These are phyloP conservation scores for Eupithecia subumbrata DNA, from an alignment of 2,888 invertebrate genomes.

Conservation along the genomic window DNA sequence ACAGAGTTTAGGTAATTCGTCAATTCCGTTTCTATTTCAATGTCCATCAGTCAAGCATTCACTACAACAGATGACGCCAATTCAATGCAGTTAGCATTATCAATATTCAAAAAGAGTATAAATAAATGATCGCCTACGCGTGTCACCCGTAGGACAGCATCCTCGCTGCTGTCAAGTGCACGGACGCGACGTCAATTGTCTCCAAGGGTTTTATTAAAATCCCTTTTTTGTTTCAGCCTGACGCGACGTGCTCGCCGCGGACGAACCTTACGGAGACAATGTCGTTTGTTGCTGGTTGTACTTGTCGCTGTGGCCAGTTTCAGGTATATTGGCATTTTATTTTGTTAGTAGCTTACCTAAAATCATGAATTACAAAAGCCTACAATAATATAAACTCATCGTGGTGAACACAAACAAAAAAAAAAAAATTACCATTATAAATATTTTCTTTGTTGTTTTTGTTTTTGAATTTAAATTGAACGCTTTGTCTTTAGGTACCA, in stretches of 20 bases:
- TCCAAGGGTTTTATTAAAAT: conserved; percentile 49
- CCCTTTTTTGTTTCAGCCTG: conserved; percentile 42
- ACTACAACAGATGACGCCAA: background rate
- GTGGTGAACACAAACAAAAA: background rate
- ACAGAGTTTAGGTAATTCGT: too few species aligned
- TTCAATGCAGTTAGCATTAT: background rate
- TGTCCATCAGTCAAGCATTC: background rate
- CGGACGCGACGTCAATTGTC: conserved; percentile 50
- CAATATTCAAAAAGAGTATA: background rate
- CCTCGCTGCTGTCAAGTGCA: conserved; percentile 43
- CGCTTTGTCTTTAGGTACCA: too few species aligned
- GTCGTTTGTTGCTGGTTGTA: background rate
- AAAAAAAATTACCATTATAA: too few species aligned
- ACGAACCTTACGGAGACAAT: conserved; percentile 9
- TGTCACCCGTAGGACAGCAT: conserved; percentile 25
- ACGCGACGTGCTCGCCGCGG: conserved; percentile 32
- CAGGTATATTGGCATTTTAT: background rate
- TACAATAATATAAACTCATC: background rate
- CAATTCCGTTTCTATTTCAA: background rate
- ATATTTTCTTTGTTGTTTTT: too few species aligned
- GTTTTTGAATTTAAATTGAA: too few species aligned
- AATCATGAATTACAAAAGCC: background rate
- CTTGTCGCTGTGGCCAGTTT: background rate
- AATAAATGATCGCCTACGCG: background rate
- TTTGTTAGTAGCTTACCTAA: too few species aligned